Base-by-base conservation (phyloP, 2,113 vertebrate genomes). In the Ciconia maguari region DNA sequence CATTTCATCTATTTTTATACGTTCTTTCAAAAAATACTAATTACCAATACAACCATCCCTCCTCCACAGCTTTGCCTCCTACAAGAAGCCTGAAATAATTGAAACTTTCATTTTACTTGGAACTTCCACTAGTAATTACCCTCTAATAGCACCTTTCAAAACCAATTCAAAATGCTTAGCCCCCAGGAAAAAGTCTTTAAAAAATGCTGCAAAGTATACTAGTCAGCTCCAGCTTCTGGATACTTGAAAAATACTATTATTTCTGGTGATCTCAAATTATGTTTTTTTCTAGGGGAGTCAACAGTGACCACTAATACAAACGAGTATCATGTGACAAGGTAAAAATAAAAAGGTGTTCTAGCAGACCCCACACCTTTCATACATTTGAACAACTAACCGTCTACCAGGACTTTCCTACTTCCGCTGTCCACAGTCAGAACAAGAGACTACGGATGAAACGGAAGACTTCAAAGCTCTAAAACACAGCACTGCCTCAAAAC, bases 71-170 rank as follows among this genome's bases (percentile, higher is more conserved):
- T 93, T 70, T 66, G 41, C 77, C 62, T 94, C 74, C 89, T 80
- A 65, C 81, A 93, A 93, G 71, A 90, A 87, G 34, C 10, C n/a
- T 65, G 38, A 89, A 94, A 94, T 44, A 92, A 80, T 4, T 79
- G 83, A 71, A 72, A 84, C 10, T 91, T 83, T 7, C 30, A 52
- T 84, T 95, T 91, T 76, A 91, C n/a, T 79, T 94, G 51, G 57
- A 94, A 95, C 29, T 95, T 97, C 84, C 87, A 85, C 70, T 83
- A 80, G 29, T 69, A 94, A 95, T 91, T 95, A 74, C 52, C 34
- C n/a, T 66, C 44, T 94, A 95, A 89, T 61, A 96, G 44, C 27
- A 87, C 66, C 74, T 93, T 92, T 95, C 89, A 87, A 85, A 89
- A 94, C 38, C 24, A 93, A 66, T 75, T 92, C 69, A 84, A 84